phyloP scores from a whole-genome alignment of 1,140 invertebrate species.

The Apocrypta bakeri region DNA sequence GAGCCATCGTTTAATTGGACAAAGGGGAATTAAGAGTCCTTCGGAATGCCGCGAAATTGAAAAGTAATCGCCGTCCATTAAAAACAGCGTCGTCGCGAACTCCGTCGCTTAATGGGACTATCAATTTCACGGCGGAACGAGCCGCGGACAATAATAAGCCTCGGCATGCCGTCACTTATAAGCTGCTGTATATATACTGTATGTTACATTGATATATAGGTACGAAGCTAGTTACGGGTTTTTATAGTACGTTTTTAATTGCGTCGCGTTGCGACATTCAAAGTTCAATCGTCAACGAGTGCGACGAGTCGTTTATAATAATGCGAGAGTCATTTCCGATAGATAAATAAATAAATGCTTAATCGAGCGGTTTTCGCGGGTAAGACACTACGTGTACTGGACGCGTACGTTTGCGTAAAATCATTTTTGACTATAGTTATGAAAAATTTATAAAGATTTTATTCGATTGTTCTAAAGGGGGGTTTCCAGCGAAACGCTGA shows the following conservation, averaged over 20 bases:
- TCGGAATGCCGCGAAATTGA: slow-evolving; percentile 43
- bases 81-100: neutral
- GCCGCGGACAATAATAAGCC: slow-evolving; percentile 24
- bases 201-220: too few relatives aligned
- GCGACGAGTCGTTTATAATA: too few relatives aligned
- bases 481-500: too few relatives aligned
- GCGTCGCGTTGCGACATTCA: slow-evolving; percentile 13
- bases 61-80: slow-evolving; percentile 26
- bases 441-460: too few relatives aligned
- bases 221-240: neutral
- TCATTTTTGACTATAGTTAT: too few relatives aligned
- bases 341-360: too few relatives aligned
- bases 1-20: slow-evolving; percentile 36
- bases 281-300: too few relatives aligned
- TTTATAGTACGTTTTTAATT: neutral
- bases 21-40: slow-evolving; percentile 33
- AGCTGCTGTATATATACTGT: neutral
- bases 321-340: too few relatives aligned
- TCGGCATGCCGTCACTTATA: neutral
- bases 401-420: too few relatives aligned
- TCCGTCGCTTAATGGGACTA: slow-evolving; percentile 33
- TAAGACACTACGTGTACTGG: too few relatives aligned
- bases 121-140: slow-evolving; percentile 43
- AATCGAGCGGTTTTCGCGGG: too few relatives aligned
- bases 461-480: too few relatives aligned